Base-by-base conservation (phyloP, 2,797 vertebrate species). In the Arrhamphus sclerolepis region DNA sequence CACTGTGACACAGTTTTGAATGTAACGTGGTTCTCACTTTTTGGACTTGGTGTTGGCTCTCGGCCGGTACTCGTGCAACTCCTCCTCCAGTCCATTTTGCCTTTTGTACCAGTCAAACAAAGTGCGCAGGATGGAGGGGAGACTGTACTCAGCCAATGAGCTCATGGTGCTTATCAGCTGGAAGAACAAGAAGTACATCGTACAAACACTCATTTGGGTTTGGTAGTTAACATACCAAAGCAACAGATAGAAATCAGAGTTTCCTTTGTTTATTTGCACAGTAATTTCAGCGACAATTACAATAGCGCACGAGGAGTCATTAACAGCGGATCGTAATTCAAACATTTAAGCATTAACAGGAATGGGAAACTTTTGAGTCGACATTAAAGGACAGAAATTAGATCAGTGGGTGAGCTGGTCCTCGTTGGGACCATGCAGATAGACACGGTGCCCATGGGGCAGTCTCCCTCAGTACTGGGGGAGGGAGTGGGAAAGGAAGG, bases 61-160 rank as follows among this genome's bases (percentile, higher is more conserved):
- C 9, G 97, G 97, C 28, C 95, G 92, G 82, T 98, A 98, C 75
- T 98, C 96, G 46, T 98, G 95, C 41, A 94, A 91, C 85, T 98
- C 97, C 62, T 98, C 97, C 83, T 98, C 97, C 40, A 97, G 94
- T 69, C 97, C 97, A 2, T 96, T 98, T 84, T 99, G 97, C 70
- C 97, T 93, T 86, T 96, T 98, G 89, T 98, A 98, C 97, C 97
- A 99, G 84, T 99, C 97, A 76, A 99, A 98, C 75, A 99, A 85
- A 16, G 97, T 99, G 52, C 96, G 96, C 75, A 99, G 92, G 75
- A 99, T 96, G 72, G 97, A 99, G 53, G 97, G 97, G 13, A 99
- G 93, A 75, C 97, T 98, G 84, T 97, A 99, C 76, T 99, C 97
- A 47, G 97, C 95, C 82, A 99, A 85, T 10, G 97, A 99, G 84